Evolutionary conservation across 2,113 vertebrate species (phyloP), one percentile per base, ranked within the genome.

Genomic region (Tragulus kanchil): DNA sequence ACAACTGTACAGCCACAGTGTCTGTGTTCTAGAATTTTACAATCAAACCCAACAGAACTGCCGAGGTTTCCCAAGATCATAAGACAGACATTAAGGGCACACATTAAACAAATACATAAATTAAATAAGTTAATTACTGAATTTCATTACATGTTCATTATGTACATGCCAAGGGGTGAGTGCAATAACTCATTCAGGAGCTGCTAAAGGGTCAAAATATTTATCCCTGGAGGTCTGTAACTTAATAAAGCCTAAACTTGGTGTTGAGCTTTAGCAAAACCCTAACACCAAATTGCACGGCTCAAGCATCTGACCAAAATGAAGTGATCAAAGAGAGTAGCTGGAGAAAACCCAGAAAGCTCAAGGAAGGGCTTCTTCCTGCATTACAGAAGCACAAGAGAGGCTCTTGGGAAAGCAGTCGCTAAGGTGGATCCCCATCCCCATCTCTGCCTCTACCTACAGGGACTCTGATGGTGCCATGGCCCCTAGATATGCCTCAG

Each of bases 111-210:
- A 88, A 91, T n/a, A 86, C 25, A 48, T 89, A 82, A 90, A 95
- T 92, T 91, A 93, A 95, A 31, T 54, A 91, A 65, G 93, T 89
- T 83, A 91, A 93, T 93, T 86, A 93, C 45, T 67, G 62, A 86
- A 83, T 96, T 78, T 82, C 64, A 96, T 95, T 90, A 64, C 59
- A 21, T 23, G 59, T 71, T 94, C 42, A 64, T 78, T 71, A 85
- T 14, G 64, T 61, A 28, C 48, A 25, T 65, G 93, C 81, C 86
- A 71, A 59, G 36, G 79, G 75, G n/a, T 61, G 28, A 85, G 10
- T 16, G 31, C 42, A n/a, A 2, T 89, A 88, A 79, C n/a, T 96
- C 83, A 93, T 28, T 54, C 21, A 50, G 83, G 78, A 89, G 65
- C 52, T 81, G 62, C 89, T 82, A 13, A 89, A 31, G 71, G 94